phyloP scores from a whole-genome alignment of 1,140 invertebrate species.

The Octopus sinensis region DNA sequence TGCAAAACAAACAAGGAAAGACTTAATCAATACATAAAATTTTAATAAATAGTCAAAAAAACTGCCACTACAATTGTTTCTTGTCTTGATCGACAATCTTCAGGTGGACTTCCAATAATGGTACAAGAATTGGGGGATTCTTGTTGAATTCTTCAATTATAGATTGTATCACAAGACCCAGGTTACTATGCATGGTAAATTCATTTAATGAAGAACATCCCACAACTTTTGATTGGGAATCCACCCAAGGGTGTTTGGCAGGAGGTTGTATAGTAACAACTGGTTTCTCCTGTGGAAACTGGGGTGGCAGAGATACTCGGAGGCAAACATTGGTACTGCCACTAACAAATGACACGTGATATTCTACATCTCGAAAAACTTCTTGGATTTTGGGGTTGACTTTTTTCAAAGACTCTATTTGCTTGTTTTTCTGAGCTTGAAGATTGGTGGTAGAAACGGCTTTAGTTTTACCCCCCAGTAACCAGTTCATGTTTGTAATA shows the following conservation, averaged over 20 bases:
- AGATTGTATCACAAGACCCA: slow-evolving; percentile 40
- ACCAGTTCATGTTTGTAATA: slow-evolving; percentile 4
- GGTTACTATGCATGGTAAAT: slow-evolving; percentile 54
- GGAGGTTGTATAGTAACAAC: slow-evolving; percentile 41
- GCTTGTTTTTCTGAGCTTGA: slow-evolving; percentile 12
- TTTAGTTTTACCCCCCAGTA: slow-evolving; percentile 5
- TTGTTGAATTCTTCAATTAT: slow-evolving; percentile 54
- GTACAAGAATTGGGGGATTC: slow-evolving; percentile 38
- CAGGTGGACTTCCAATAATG: too few relatives aligned
- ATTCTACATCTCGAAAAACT: too few relatives aligned
- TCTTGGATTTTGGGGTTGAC: slow-evolving; percentile 1
- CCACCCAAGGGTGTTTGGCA: slow-evolving; percentile 51
- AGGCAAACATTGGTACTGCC: too few relatives aligned
- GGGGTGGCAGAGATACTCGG: slow-evolving; percentile 43
- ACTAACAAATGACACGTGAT: too few relatives aligned
- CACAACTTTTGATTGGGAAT: slow-evolving; percentile 37
- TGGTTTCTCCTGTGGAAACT: slow-evolving; percentile 53
- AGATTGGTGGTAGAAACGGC: slow-evolving; percentile 1
- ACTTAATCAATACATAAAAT: too few relatives aligned
- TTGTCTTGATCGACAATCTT: too few relatives aligned
- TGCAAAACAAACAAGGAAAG: too few relatives aligned
- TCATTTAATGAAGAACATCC: slow-evolving; percentile 47
- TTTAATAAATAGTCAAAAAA: too few relatives aligned
- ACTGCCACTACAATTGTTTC: too few relatives aligned
- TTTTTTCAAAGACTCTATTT: slow-evolving; percentile 7